Conservation (phyloP, 2,113 vertebrate species). For the Vidua macroura region DNA sequence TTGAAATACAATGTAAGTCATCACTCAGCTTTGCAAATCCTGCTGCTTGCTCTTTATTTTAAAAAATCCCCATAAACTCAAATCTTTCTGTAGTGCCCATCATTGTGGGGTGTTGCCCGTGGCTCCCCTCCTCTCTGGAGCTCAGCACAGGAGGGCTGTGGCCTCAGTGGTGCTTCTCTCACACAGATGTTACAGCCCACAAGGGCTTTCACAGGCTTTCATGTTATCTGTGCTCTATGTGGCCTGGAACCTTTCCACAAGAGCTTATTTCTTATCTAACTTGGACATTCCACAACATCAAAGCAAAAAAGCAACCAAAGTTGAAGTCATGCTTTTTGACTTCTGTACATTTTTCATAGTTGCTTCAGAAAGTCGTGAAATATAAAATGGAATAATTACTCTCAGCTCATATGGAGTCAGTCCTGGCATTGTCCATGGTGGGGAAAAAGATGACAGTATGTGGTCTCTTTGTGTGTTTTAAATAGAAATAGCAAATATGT, state of each 20-base stretch:
- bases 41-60: not conserved
- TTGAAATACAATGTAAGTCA: not conserved
- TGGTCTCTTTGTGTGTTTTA: not conserved
- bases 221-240: slow-evolving; percentile 27
- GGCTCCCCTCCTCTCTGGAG: not conserved
- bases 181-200: not conserved
- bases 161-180: not conserved
- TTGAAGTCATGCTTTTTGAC: not conserved
- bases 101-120: rapidly evolving
- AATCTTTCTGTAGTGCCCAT: not conserved
- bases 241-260: not conserved
- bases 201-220: not conserved
- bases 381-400: not conserved
- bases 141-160: not conserved
- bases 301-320: not conserved
- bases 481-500: slow-evolving; percentile 41
- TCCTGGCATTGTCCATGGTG: not conserved
- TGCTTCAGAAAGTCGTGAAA: not conserved
- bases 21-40: not conserved
- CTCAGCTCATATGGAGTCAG: not conserved
- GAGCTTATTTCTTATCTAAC: slow-evolving; percentile 14
- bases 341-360: not conserved
- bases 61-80: not conserved
- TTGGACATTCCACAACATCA: not conserved
- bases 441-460: not conserved